These are phyloP conservation scores for Drosophila parthenogenetica DNA, from an alignment of 2,888 invertebrate genomes.

Conservation along the genomic window DNA sequence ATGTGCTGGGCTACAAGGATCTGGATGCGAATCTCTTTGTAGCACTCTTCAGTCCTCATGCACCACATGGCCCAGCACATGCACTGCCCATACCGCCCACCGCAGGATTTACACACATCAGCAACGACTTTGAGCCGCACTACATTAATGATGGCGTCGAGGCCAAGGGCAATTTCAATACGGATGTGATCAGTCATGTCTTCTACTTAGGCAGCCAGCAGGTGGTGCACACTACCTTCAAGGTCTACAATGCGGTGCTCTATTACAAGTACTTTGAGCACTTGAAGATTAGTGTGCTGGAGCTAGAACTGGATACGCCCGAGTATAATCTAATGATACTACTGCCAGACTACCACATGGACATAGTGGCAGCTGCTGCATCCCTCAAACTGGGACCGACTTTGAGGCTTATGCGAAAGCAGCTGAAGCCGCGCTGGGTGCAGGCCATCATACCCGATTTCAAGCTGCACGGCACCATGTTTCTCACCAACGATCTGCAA, in stretches of 20 bases:
- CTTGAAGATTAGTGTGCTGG: conserved; percentile 90
- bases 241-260: conserved; percentile 91
- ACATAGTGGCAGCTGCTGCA: conserved; percentile 88
- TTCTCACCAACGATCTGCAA: conserved; percentile 92
- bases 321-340: conserved; percentile 91
- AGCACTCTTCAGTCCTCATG: conserved; percentile 71
- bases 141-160: conserved; percentile 55
- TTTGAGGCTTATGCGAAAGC: conserved; percentile 89
- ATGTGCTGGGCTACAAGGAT: conserved; percentile 76
- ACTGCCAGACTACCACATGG: conserved; percentile 89
- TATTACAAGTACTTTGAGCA: conserved; percentile 91
- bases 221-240: conserved; percentile 87
- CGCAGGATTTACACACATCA: conserved; percentile 59
- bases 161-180: conserved; percentile 78
- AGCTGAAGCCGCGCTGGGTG: conserved; percentile 89
- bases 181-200: conserved; percentile 83
- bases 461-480: conserved; percentile 91
- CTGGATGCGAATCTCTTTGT: conserved; percentile 79
- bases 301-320: conserved; percentile 92
- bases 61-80: conserved; percentile 53
- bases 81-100: conserved; percentile 54
- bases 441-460: conserved; percentile 93
- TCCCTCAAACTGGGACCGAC: conserved; percentile 88
- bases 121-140: conserved; percentile 75
- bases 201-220: conserved; percentile 85